Evolutionary conservation across 1,140 invertebrate species (phyloP), one percentile per base, ranked within the genome.

Genomic region (Solenopsis invicta): DNA sequence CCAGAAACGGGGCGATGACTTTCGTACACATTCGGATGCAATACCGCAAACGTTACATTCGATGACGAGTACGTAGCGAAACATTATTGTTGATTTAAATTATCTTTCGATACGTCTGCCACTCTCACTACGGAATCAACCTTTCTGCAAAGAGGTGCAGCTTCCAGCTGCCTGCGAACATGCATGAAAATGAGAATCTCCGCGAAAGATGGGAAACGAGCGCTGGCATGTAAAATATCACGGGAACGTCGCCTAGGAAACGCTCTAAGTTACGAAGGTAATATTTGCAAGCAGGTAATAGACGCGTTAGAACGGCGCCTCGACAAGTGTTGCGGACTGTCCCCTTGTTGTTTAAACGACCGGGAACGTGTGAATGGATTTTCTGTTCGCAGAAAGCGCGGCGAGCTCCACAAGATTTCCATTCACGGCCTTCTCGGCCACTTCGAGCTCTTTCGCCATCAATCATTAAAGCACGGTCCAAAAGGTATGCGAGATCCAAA

Each of bases 261-360:
- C 82, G 92, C 67, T 89, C 91, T 91, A 93, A 93, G 88, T 89
- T 81, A 74, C 56, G 87, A 85, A 87, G 89, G 72, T 87, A 93
- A 93, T 93, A 93, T 93, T 92, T 92, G 89, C 92, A 92, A 93
- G 91, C 92, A 92, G 87, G 89, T 93, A 93, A 93, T 92, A 92
- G 92, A 93, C 67, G 93, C 89, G 88, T 93, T 93, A 93, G 91
- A 87, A 93, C 76, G 92, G 93, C 93, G 93, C 90, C 92, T 93
- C 87, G 88, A 91, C 93, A 93, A 93, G 93, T 93, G 91, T n/a
- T n/a, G 76, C 82, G 84, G 87, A 89, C 74, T 88, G 87, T 90
- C 74, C 84, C 80, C 88, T 77, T 91, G 67, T 87, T 91, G 88
- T 92, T 89, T 87, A 78, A 87, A 87, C 90, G 69, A 86, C 74